phyloP scores from a whole-genome alignment of 64 coral and sea anemone species.

The Montipora foliosa region DNA sequence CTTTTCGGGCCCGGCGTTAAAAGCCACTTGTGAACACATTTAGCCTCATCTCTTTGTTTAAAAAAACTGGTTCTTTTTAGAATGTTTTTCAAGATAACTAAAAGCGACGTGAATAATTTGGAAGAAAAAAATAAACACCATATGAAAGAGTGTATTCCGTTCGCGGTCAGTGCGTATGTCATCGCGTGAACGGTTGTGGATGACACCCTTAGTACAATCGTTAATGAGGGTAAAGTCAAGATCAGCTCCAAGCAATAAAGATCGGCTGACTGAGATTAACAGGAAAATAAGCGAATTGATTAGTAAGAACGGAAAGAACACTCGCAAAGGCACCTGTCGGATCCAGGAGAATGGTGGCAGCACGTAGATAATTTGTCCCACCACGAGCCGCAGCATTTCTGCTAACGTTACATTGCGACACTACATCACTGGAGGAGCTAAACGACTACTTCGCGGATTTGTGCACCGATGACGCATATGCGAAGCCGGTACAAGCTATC shows the following conservation, averaged over 20 bases:
- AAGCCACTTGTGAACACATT: too few relatives aligned
- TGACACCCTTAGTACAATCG: constrained; percentile 59
- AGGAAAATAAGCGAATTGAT: not conserved
- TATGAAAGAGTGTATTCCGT: constrained; percentile 61
- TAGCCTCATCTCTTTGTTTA: too few relatives aligned
- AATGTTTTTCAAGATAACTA: too few relatives aligned
- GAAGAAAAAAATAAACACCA: constrained; percentile 47
- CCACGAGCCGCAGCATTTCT: not conserved
- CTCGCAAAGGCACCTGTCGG: constrained; percentile 30
- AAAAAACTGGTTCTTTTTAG: too few relatives aligned
- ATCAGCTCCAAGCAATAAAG: not conserved
- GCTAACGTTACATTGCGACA: constrained; percentile 44
- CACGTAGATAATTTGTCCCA: too few relatives aligned
- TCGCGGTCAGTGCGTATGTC: constrained; percentile 67
- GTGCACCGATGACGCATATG: constrained; percentile 28
- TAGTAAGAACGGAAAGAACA: constrained; percentile 7
- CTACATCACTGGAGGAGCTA: constrained; percentile 36
- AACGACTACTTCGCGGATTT: constrained; percentile 69
- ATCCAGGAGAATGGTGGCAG: constrained; percentile 49
- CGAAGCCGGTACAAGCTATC: constrained; percentile 6
- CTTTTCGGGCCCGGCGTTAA: too few relatives aligned
- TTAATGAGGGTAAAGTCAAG: constrained; percentile 52
- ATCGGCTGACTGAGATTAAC: not conserved
- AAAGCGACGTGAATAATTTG: not conserved
- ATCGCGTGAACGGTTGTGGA: constrained; percentile 75